Base-by-base conservation (phyloP, 1,140 invertebrate genomes). In the Drosophila leontia region DNA sequence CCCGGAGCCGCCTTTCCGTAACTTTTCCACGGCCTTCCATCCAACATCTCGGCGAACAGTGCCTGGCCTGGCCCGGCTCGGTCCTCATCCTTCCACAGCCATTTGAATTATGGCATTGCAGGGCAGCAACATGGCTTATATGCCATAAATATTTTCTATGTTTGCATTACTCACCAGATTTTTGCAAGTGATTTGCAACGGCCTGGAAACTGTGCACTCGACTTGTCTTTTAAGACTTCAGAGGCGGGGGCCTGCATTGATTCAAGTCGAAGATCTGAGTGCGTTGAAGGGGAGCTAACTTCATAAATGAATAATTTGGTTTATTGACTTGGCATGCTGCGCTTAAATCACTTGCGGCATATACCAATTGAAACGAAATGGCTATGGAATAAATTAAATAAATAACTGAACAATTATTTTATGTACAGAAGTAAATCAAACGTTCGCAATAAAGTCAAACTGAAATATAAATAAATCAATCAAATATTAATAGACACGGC, bases 91-190 rank as follows among this genome's bases (percentile, higher is more conserved):
- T 45, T 62, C 59, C 63, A 64, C 62, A 55, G 69, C 67, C 85
- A 85, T 90, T 91, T 90, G 82, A 90, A 91, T 90, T 90, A 90
- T 91, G 82, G 75, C 86, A 85, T 85, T 85, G 82, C 82, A 91
- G 81, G 80, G 78, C 81, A 82, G 78, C 65, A 58, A 74, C 85
- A 85, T 70, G 84, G 85, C 81, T 84, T 88, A 81, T 85, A 81
- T 75, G 75, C 78, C 78, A 88, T 88, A 88, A 90, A 88, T 88
- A 85, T 88, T 90, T 90, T 79, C 82, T 67, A 72, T 90, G 86
- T 79, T 88, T 91, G 86, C 85, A 88, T 90, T 90, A 70, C 86
- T 90, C 82, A 79, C 75, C 80, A 85, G 84, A 87, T 83, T 90
- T 84, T 75, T 81, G 61, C 80, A 74, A 80, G 81, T 78, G 85